Percentiles rank a stretch among this genome's conserved stretches.
These are phyloP conservation scores for Chloromyia formosa DNA, from an alignment of 2,888 invertebrate species.

Conservation along the genomic window DNA sequence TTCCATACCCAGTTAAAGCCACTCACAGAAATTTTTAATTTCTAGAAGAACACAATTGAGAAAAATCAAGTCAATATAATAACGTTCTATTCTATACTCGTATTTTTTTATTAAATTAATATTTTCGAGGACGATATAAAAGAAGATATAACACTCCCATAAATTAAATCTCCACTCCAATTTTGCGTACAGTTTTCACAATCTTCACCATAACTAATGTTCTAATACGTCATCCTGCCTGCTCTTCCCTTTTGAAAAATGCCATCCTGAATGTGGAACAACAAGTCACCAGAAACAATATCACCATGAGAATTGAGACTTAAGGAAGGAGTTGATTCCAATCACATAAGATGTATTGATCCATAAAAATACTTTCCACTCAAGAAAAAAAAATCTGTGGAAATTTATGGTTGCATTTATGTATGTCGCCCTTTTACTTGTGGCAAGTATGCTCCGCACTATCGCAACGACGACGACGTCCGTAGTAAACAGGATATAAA, in stretches of 20 bases:
- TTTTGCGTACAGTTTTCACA: not conserved
- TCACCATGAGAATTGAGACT: not conserved
- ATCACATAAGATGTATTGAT: slow-evolving; percentile 44
- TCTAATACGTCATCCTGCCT: slow-evolving; percentile 16
- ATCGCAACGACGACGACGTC: not conserved
- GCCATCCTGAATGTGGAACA: not conserved
- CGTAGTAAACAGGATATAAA: slow-evolving; percentile 43
- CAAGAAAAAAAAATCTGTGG: slow-evolving; percentile 31
- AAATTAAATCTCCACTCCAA: slow-evolving; percentile 19
- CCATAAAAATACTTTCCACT: slow-evolving; percentile 44
- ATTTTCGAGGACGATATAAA: not conserved
- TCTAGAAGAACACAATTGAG: no score
- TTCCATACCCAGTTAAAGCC: no score
- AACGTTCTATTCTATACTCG: no score
- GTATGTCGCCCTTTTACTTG: slow-evolving; percentile 31
- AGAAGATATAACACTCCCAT: not conserved
- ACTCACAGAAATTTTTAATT: no score
- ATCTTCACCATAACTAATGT: not conserved
- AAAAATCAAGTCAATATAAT: no score
- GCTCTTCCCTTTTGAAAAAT: not conserved
- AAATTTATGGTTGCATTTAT: slow-evolving; percentile 41
- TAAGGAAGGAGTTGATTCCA: slow-evolving; percentile 4
- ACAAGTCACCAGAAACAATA: not conserved
- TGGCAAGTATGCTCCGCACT: not conserved
- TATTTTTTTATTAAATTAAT: no score